A percentile compares a stretch with the other conserved stretches of the same genome.
phyloP scores from a whole-genome alignment of 2,113 vertebrate genomes.

The Actenoides hombroni region DNA sequence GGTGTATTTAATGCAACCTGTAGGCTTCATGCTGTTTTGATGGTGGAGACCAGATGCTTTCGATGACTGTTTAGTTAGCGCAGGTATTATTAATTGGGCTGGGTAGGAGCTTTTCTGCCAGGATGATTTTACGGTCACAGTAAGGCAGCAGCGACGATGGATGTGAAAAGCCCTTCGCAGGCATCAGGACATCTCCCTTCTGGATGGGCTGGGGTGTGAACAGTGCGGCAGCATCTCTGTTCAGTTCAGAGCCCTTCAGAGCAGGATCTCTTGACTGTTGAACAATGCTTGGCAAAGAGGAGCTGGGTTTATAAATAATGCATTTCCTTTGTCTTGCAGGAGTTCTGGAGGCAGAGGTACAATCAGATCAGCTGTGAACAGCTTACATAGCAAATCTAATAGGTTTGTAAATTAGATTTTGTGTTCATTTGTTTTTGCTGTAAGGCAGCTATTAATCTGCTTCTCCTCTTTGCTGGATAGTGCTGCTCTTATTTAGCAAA shows the following conservation, averaged over 20 bases:
- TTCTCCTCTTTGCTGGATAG: constrained; percentile 71
- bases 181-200: neutral
- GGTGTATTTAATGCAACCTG: constrained; percentile 2
- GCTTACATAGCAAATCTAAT: constrained; percentile 86
- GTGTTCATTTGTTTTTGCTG: constrained; percentile 84
- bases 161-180: neutral
- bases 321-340: constrained; percentile 84
- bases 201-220: neutral
- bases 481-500: constrained; percentile 74
- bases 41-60: neutral
- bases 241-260: neutral
- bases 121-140: neutral
- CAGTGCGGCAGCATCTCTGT: rapidly evolving
- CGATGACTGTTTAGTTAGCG: neutral
- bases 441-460: constrained; percentile 84
- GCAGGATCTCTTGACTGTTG: constrained; percentile 51
- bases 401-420: constrained; percentile 89
- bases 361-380: constrained; percentile 85
- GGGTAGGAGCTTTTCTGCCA: neutral
- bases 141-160: neutral
- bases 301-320: constrained; percentile 81
- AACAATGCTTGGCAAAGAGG: constrained; percentile 68
- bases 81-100: neutral
- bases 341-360: constrained; percentile 85
- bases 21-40: neutral